phyloP scores from a whole-genome alignment of 1,140 invertebrate species.

The Drosophila teissieri region DNA sequence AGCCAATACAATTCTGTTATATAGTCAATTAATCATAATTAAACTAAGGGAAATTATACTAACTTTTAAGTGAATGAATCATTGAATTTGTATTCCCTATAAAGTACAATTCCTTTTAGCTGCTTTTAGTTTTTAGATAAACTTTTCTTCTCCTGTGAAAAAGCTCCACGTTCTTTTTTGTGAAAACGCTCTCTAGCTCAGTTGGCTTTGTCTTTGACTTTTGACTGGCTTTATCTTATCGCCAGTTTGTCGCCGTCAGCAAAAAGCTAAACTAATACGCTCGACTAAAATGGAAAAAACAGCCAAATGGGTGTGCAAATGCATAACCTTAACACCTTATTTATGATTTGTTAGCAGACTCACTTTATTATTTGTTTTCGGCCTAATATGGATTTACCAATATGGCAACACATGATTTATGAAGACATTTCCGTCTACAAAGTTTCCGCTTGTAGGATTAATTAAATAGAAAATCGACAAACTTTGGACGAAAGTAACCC shows the following conservation, averaged over 20 bases:
- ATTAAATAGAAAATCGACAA: not conserved
- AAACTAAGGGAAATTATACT: not conserved
- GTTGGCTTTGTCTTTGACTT: conserved; percentile 30
- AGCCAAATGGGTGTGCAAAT: conserved; percentile 15
- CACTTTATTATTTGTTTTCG: conserved; percentile 29
- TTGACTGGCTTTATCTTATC: conserved; percentile 59
- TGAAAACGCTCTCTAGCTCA: not conserved
- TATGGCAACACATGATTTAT: conserved; percentile 12
- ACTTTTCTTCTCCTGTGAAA: not conserved
- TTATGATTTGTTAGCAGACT: conserved; percentile 14
- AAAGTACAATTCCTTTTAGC: too few species aligned
- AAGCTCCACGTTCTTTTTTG: conserved; percentile 3
- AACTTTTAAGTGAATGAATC: not conserved
- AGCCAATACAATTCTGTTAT: not conserved
- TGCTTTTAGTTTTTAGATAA: not conserved
- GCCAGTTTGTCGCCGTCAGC: conserved; percentile 20
- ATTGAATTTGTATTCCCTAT: too few species aligned
- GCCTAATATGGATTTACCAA: conserved; percentile 9
- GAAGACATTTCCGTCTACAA: not conserved
- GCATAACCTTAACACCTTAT: conserved; percentile 39
- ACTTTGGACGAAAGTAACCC: too few species aligned
- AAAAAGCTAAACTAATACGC: conserved; percentile 34
- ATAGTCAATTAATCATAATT: not conserved
- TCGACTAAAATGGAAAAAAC: conserved; percentile 28
- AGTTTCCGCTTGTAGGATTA: conserved; percentile 2